Base-by-base conservation (phyloP, 2,797 vertebrate genomes). In the Hybognathus amarus region DNA sequence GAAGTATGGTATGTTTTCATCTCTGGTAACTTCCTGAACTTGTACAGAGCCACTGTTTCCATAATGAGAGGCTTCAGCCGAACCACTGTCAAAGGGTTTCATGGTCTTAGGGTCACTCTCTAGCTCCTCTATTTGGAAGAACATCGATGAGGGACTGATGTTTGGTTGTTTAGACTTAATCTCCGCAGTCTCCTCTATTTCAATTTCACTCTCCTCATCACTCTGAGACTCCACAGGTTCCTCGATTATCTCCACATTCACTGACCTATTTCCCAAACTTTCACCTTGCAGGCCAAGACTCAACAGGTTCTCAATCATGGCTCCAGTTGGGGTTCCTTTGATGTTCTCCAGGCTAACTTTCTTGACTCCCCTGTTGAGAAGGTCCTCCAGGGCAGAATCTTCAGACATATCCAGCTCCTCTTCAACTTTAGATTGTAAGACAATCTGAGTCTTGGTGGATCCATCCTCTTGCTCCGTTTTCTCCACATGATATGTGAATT, bases 181-280 rank as follows among this genome's bases (percentile, higher is more conserved):
- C 75, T 93, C 96, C 69, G 94, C 15, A 0, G 95, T 93, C 86
- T 98, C 96, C 87, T 98, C 97, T 2, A 96, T 92, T 50, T 80
- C 91, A 42, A 93, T 89, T 54, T 93, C 90, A 56, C 76, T 9
- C 73, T 91, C 94, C 79, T 93, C 95, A 8, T 95, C 94, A 0
- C 88, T 88, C 12, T 87, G 64, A 15, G 91, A 93, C 83, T 96
- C 97, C 69, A 95, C 22, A 0, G 95, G 94, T 88, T 98, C 96
- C 88, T 98, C 97, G 1, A 97, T 92, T 50, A 99, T 97, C 91
- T 98, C 96, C 77, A 99, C 96, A 0, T 96, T 97, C 81, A 98
- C 94, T 0, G 95, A 94, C 11, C 94, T 94, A 3, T 95, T 96
- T 66, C 92, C 92, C 47, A 93, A 77, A 36, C 89, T 89, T 70